phyloP scores from a whole-genome alignment of 1,140 invertebrate species.

The Radopholus similis region DNA sequence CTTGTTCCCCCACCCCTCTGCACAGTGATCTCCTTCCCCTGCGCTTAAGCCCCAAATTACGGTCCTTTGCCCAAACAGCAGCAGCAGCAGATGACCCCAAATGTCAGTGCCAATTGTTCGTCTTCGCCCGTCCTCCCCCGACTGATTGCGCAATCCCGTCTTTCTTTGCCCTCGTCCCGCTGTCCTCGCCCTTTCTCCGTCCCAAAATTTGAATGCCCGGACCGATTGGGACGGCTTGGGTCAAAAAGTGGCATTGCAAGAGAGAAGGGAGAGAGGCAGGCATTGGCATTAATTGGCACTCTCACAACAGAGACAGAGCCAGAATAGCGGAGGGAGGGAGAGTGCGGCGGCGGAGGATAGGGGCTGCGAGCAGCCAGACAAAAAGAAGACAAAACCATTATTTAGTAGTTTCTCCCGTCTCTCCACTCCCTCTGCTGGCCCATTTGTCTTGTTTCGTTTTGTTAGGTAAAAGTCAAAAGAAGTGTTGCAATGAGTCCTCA shows the following conservation, averaged over 20 bases:
- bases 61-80: background rate
- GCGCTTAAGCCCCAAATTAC: background rate
- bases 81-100: background rate
- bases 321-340: too few relatives aligned
- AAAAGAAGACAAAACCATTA: too few relatives aligned
- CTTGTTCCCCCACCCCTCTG: background rate
- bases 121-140: background rate
- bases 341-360: too few relatives aligned
- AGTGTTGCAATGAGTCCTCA: too few relatives aligned
- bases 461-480: too few relatives aligned
- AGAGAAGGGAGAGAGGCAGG: background rate
- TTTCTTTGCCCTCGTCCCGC: background rate
- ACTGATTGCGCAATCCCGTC: background rate
- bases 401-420: too few relatives aligned
- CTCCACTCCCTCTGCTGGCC: too few relatives aligned
- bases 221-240: background rate
- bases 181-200: too few relatives aligned
- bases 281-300: background rate
- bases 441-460: too few relatives aligned
- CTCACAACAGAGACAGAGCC: too few relatives aligned
- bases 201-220: background rate
- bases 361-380: too few relatives aligned
- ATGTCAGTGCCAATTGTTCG: conserved; percentile 1
- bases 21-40: background rate
- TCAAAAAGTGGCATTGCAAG: conserved; percentile 3